phyloP scores from a whole-genome alignment of 2,888 invertebrate species.

The Drosophila helvetica region DNA sequence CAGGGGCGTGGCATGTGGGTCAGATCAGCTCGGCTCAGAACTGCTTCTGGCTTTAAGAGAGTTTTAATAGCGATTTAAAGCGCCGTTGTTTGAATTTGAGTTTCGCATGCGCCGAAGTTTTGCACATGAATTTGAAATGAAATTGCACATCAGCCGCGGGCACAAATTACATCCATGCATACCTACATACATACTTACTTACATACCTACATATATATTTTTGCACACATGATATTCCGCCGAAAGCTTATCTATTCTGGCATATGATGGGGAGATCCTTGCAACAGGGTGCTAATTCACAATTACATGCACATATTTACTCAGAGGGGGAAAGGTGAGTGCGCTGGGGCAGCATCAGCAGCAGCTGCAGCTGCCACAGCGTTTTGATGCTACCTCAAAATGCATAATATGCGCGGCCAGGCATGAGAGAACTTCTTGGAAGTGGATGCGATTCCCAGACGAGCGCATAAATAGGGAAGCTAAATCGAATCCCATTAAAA shows the following conservation, averaged over 20 bases:
- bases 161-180: conserved; percentile 37
- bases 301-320: conserved; percentile 47
- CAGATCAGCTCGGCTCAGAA: conserved; percentile 22
- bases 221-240: neutral
- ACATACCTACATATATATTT: no score
- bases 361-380: conserved; percentile 42
- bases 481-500: conserved; percentile 25
- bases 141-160: conserved; percentile 59
- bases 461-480: conserved; percentile 22
- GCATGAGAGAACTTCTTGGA: conserved; percentile 36
- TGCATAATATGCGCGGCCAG: conserved; percentile 33
- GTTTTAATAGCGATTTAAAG: conserved; percentile 69
- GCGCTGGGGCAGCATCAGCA: no score
- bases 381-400: conserved; percentile 24
- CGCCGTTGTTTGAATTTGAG: conserved; percentile 57
- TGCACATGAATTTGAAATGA: conserved; percentile 66
- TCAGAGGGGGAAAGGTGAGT: conserved; percentile 23
- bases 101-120: conserved; percentile 55
- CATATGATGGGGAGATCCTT: conserved; percentile 14
- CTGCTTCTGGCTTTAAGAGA: conserved; percentile 36
- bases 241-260: conserved; percentile 47
- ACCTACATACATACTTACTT: neutral
- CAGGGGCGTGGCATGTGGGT: conserved; percentile 47
- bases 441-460: conserved; percentile 3
- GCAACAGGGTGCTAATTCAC: conserved; percentile 45